phyloP scores from a whole-genome alignment of 92 coral and sea anemone species.

The Palythoa heliodiscus region DNA sequence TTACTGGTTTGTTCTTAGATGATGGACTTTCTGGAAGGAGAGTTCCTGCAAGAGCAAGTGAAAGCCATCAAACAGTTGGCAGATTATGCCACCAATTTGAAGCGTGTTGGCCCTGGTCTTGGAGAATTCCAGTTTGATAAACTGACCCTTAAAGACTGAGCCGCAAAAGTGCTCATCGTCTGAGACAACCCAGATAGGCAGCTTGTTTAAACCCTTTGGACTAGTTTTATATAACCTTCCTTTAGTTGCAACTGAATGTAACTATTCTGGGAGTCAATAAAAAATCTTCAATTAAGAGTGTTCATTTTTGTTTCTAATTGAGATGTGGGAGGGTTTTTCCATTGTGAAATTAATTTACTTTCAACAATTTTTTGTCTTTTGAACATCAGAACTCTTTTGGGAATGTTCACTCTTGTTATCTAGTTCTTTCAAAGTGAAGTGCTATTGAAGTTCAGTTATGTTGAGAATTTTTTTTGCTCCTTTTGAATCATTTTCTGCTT shows the following conservation, averaged over 20 bases:
- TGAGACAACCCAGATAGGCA: conserved; percentile 19
- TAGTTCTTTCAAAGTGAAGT: too few species aligned
- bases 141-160: conserved; percentile 76
- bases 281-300: not conserved
- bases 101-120: conserved; percentile 95
- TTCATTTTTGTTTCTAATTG: too few species aligned
- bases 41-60: conserved; percentile 90
- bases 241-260: not conserved
- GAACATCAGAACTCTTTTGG: too few species aligned
- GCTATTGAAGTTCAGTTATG: too few species aligned
- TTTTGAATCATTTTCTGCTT: too few species aligned
- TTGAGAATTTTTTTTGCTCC: too few species aligned
- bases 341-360: too few species aligned
- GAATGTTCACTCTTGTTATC: too few species aligned
- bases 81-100: conserved; percentile 74
- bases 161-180: conserved; percentile 10
- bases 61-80: conserved; percentile 87
- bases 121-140: conserved; percentile 98
- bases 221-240: not conserved
- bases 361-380: too few species aligned
- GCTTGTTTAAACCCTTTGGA: conserved; percentile 16
- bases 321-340: too few species aligned
- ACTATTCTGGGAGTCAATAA: conserved; percentile 19
- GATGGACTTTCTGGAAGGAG: conserved; percentile 87
- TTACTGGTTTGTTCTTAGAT: conserved; percentile 58